A percentile compares a stretch with the other conserved stretches of the same genome.
Conservation (phyloP, 1,140 invertebrate genomes). For the Thaumatotibia leucotreta region DNA sequence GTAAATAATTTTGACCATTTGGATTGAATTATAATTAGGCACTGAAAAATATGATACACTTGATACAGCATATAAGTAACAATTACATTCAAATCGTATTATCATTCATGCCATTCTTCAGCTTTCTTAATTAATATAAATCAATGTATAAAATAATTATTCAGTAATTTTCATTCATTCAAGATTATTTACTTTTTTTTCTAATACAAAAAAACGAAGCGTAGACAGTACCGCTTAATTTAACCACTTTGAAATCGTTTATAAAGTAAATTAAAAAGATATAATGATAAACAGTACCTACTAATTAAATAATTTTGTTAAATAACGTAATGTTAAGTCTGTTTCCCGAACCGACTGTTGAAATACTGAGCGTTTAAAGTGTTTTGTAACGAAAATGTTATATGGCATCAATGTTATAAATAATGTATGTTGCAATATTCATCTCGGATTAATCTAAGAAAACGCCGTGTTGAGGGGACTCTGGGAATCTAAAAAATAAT, state of each 20-base stretch:
- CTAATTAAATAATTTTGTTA: constrained; percentile 11
- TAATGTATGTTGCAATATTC: constrained; percentile 6
- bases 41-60: too few species aligned
- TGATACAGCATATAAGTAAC: too few species aligned
- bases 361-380: neutral
- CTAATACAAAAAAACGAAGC: too few species aligned
- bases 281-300: constrained; percentile 9
- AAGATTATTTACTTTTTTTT: too few species aligned
- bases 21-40: too few species aligned
- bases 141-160: too few species aligned
- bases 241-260: constrained; percentile 11
- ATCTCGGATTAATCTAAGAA: constrained; percentile 32
- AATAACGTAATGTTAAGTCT: constrained; percentile 8
- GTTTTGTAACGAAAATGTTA: constrained; percentile 6
- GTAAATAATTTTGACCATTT: too few species aligned
- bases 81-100: too few species aligned
- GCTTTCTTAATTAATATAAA: too few species aligned
- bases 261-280: neutral
- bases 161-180: too few species aligned
- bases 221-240: neutral
- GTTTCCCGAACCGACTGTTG: constrained; percentile 6
- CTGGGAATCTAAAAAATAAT: neutral
- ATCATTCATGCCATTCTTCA: too few species aligned
- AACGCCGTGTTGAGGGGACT: constrained; percentile 36
- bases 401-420: constrained; percentile 4